Percentiles rank a stretch among this genome's conserved stretches.
phyloP scores from a whole-genome alignment of 2,888 invertebrate genomes.

The Leptinotarsa rubiginosa region DNA sequence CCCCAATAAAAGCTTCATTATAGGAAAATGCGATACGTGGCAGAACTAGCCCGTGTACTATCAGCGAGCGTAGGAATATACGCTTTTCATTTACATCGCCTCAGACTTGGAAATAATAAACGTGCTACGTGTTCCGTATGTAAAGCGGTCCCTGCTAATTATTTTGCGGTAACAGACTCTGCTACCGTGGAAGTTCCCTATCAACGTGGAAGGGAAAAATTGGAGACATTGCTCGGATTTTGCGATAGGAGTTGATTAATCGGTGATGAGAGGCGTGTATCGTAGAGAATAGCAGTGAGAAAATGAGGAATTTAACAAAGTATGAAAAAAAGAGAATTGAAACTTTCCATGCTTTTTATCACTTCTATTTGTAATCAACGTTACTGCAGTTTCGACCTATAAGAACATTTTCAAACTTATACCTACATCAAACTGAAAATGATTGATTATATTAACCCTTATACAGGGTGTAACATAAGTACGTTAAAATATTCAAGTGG shows the following conservation, averaged over 20 bases:
- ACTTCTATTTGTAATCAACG: too few species aligned
- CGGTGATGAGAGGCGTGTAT: neutral
- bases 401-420: too few species aligned
- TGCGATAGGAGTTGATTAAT: neutral
- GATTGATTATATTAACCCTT: too few species aligned
- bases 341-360: too few species aligned
- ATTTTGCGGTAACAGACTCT: conserved; percentile 35
- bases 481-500: too few species aligned
- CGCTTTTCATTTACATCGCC: conserved; percentile 37
- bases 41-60: conserved; percentile 12
- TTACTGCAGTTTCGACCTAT: too few species aligned
- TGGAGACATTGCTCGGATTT: neutral
- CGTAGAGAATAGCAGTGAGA: neutral
- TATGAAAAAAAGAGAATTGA: too few species aligned
- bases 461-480: too few species aligned
- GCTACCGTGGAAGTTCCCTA: conserved; percentile 26
- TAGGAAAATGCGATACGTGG: conserved; percentile 12
- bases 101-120: conserved; percentile 39
- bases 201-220: neutral
- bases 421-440: too few species aligned
- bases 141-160: conserved; percentile 37
- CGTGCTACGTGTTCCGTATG: conserved; percentile 37
- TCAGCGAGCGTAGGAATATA: conserved; percentile 25
- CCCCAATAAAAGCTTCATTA: conserved; percentile 11
- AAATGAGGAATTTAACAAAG: too few species aligned